These are phyloP conservation scores for Hermaeophaga mercurialis DNA, from an alignment of 2,888 invertebrate genomes.

Conservation along the genomic window DNA sequence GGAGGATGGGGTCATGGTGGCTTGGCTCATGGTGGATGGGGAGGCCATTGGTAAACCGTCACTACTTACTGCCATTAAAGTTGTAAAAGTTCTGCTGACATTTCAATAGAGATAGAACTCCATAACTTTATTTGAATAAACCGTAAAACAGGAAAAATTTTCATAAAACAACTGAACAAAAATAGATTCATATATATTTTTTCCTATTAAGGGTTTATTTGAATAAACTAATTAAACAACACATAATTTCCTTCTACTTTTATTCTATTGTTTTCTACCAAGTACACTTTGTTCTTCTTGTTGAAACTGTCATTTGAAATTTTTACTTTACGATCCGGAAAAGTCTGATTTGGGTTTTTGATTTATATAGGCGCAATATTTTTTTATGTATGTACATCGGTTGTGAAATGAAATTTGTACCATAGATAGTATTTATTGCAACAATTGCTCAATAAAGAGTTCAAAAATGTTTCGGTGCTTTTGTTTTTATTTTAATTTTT, in stretches of 20 bases:
- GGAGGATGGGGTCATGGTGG: slow-evolving; percentile 22
- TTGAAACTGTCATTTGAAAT: slow-evolving; percentile 22
- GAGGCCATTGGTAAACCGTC: slow-evolving; percentile 26
- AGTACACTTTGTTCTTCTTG: slow-evolving; percentile 4
- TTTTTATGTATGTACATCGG: slow-evolving; percentile 21
- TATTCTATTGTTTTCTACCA: not conserved
- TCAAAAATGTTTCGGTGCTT: slow-evolving; percentile 7
- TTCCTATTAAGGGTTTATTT: too few species aligned
- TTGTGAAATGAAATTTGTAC: slow-evolving; percentile 7
- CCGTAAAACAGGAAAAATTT: not conserved
- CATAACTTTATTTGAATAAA: not conserved
- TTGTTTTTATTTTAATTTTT: not conserved
- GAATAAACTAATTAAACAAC: too few species aligned
- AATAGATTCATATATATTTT: too few species aligned
- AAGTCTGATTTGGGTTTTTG: slow-evolving; percentile 17
- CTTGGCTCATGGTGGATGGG: slow-evolving; percentile 22
- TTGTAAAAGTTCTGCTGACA: slow-evolving; percentile 22
- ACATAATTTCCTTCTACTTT: not conserved
- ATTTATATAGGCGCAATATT: not conserved
- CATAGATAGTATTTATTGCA: slow-evolving; percentile 29
- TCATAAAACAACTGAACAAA: too few species aligned
- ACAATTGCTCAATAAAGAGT: slow-evolving; percentile 35
- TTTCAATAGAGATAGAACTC: slow-evolving; percentile 6
- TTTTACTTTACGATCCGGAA: slow-evolving; percentile 20
- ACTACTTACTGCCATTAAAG: not conserved